These are phyloP conservation scores for Thinocorus orbignyianus DNA, from an alignment of 2,113 vertebrate species.

Conservation along the genomic window DNA sequence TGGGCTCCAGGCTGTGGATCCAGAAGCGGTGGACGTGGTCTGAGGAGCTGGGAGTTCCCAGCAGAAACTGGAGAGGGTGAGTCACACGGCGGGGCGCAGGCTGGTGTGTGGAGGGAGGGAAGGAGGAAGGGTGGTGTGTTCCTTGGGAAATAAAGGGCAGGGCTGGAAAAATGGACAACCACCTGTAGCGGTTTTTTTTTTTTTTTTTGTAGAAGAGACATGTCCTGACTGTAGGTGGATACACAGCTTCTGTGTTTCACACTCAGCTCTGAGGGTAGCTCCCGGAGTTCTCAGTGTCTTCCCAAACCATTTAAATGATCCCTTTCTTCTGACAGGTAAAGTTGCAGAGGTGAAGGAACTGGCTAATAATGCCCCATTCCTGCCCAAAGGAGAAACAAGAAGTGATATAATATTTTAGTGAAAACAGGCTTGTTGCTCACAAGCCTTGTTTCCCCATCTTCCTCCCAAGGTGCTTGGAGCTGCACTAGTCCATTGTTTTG, in stretches of 20 bases:
- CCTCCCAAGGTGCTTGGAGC: not conserved
- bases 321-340: not conserved
- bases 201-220: not conserved
- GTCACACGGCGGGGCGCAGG: accelerated
- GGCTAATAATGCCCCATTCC: not conserved
- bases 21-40: not conserved
- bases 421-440: not conserved
- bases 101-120: not conserved
- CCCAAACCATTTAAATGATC: not conserved
- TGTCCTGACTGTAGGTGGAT: not conserved
- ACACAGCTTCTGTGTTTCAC: not conserved
- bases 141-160: not conserved
- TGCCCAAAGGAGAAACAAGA: not conserved
- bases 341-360: not conserved
- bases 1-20: not conserved
- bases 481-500: not conserved
- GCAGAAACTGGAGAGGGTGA: not conserved
- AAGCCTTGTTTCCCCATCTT: not conserved
- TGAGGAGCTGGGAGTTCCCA: not conserved
- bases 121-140: not conserved
- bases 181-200: not conserved
- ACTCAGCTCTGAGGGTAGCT: not conserved
- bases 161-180: not conserved
- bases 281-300: not conserved
- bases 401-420: not conserved